These are phyloP conservation scores for Labeo calbasu DNA, from an alignment of 2,797 vertebrate genomes.

Conservation along the genomic window DNA sequence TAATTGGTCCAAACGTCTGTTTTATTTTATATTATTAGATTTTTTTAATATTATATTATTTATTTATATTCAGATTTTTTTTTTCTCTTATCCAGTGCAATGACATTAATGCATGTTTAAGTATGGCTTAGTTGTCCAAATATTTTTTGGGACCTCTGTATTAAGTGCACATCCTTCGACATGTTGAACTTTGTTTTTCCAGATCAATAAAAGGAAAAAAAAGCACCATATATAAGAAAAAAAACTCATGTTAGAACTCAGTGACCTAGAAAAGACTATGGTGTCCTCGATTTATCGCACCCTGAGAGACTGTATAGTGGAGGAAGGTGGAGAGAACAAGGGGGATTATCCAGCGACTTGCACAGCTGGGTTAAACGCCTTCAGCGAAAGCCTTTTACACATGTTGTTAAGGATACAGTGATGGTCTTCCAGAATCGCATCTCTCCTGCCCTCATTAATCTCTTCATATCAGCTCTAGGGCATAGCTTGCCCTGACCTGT, in stretches of 20 bases:
- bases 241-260: neutral
- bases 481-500: conserved; percentile 25
- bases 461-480: conserved; percentile 45
- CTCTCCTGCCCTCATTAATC: conserved; percentile 41
- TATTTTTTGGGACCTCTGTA: neutral
- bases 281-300: conserved; percentile 23
- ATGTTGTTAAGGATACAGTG: conserved; percentile 60
- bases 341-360: conserved; percentile 47
- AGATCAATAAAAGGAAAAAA: neutral
- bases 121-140: neutral
- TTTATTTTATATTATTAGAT: no score
- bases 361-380: conserved; percentile 50
- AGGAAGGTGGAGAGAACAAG: conserved; percentile 18
- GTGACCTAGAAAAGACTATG: conserved; percentile 31
- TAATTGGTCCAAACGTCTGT: no score
- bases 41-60: no score
- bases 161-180: neutral
- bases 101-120: neutral
- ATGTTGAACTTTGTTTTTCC: neutral
- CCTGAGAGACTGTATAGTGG: conserved; percentile 25
- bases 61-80: no score
- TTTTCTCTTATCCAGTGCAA: neutral
- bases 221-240: neutral
- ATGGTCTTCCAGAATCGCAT: conserved; percentile 39
- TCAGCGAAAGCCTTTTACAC: conserved; percentile 44